Evolutionary conservation across 2,888 invertebrate species (phyloP).

Genomic region (Thelaira solivaga): DNA sequence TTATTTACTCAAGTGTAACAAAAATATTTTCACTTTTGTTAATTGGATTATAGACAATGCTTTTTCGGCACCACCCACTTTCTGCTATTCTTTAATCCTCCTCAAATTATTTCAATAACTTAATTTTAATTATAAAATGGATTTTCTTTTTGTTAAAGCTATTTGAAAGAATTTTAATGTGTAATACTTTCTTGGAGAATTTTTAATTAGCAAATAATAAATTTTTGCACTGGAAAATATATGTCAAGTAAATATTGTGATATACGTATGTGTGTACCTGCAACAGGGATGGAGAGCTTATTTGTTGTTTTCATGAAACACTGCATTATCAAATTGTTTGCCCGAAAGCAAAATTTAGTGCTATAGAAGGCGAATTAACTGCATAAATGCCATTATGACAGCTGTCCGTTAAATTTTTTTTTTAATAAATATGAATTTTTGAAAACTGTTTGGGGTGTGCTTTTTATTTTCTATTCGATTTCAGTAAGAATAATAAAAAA

Average conservation of each 20-base stretch:
- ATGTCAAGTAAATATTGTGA: constrained; percentile 42
- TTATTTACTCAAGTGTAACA: constrained; percentile 10
- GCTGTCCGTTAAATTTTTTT: no score
- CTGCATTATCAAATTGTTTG: background rate
- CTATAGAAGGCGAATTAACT: no score
- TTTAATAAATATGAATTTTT: no score
- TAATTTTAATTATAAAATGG: background rate
- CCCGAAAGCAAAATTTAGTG: no score
- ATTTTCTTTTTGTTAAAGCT: background rate
- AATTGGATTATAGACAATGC: constrained; percentile 41
- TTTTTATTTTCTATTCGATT: no score
- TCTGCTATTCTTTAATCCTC: background rate
- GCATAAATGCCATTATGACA: no score
- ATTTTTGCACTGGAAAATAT: constrained; percentile 8
- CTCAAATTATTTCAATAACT: background rate
- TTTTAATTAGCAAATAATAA: constrained; percentile 18
- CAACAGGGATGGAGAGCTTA: background rate
- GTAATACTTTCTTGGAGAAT: no score
- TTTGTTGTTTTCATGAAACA: background rate
- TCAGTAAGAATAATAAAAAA: no score
- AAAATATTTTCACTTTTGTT: constrained; percentile 23
- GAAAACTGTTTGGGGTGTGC: no score
- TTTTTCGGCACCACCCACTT: constrained; percentile 40
- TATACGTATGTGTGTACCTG: constrained; percentile 25
- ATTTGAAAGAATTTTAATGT: background rate